Evolutionary conservation across 2,113 vertebrate species (phyloP).

Genomic region (Coreoperca whiteheadi): DNA sequence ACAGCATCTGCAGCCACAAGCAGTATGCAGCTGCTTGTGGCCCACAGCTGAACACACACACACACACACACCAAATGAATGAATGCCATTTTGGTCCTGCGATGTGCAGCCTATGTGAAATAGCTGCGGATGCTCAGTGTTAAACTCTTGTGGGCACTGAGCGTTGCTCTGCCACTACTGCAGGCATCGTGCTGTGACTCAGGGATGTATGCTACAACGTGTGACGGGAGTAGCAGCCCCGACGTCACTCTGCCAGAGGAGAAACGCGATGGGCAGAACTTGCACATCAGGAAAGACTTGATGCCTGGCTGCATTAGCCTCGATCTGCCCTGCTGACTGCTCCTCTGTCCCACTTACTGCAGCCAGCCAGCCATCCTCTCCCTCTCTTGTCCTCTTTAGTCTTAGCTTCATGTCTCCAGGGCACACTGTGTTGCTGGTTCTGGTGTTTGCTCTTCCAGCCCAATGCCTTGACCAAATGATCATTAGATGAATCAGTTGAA

Average conservation of each 20-base stretch:
- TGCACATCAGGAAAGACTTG: slow-evolving; percentile 78
- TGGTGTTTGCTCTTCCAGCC: slow-evolving; percentile 32
- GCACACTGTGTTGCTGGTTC: slow-evolving; percentile 43
- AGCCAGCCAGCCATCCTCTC: slow-evolving; percentile 44
- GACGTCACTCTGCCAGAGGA: slow-evolving; percentile 69
- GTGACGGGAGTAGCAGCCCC: slow-evolving; percentile 73
- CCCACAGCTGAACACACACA: background rate
- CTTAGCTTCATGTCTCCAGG: slow-evolving; percentile 53
- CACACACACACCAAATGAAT: background rate
- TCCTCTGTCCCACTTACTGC: slow-evolving; percentile 71
- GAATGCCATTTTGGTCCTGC: slow-evolving; percentile 2
- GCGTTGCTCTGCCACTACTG: slow-evolving; percentile 53
- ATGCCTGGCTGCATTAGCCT: slow-evolving; percentile 64
- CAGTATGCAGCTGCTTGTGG: background rate
- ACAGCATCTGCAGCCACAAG: no score
- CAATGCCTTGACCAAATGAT: slow-evolving; percentile 11
- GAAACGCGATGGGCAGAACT: slow-evolving; percentile 65
- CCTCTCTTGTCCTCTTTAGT: slow-evolving; percentile 28
- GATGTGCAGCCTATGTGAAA: slow-evolving; percentile 5
- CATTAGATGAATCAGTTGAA: slow-evolving; percentile 1
- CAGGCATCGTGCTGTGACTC: slow-evolving; percentile 75
- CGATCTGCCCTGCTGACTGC: slow-evolving; percentile 60
- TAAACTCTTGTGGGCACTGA: no score
- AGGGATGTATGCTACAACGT: slow-evolving; percentile 76
- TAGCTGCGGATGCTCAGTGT: background rate